Conservation (phyloP, 1,140 invertebrate species). For the Campoletis sonorensis region DNA sequence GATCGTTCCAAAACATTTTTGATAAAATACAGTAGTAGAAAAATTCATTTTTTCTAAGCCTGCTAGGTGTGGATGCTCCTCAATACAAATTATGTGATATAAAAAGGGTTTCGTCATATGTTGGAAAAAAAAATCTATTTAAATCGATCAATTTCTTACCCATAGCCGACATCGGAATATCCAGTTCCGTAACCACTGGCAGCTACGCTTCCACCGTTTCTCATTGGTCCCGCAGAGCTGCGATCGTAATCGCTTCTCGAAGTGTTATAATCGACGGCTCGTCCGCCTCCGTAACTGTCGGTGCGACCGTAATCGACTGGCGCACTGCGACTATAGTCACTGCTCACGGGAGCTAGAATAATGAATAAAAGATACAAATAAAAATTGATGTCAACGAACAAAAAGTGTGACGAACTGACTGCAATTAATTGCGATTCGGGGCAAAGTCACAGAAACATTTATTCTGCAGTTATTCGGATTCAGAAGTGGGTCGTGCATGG, state of each 20-base stretch:
- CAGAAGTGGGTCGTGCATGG: too few relatives aligned
- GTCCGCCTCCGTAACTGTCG: conserved; percentile 70
- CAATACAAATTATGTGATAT: too few relatives aligned
- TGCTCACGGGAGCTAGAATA: conserved; percentile 61
- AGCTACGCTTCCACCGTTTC: conserved; percentile 72
- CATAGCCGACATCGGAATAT: conserved; percentile 73
- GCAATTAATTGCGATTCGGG: too few relatives aligned
- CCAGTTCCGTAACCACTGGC: conserved; percentile 72
- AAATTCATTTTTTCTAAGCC: too few relatives aligned
- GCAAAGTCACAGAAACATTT: too few relatives aligned
- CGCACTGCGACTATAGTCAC: conserved; percentile 72
- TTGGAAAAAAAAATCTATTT: background rate
- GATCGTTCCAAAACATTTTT: too few relatives aligned
- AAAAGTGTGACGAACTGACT: background rate
- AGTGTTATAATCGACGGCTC: conserved; percentile 72
- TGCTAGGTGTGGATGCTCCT: too few relatives aligned
- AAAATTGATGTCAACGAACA: background rate
- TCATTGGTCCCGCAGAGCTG: conserved; percentile 71
- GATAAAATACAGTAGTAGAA: too few relatives aligned
- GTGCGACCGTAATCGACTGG: conserved; percentile 74
- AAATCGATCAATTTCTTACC: conserved; percentile 51
- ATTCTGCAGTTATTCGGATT: too few relatives aligned
- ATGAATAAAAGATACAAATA: background rate
- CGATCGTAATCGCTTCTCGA: conserved; percentile 74
- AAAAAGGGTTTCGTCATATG: too few relatives aligned